Evolutionary conservation across 1,140 invertebrate genomes (phyloP).

Genomic region (Lasaia peninsularis): DNA sequence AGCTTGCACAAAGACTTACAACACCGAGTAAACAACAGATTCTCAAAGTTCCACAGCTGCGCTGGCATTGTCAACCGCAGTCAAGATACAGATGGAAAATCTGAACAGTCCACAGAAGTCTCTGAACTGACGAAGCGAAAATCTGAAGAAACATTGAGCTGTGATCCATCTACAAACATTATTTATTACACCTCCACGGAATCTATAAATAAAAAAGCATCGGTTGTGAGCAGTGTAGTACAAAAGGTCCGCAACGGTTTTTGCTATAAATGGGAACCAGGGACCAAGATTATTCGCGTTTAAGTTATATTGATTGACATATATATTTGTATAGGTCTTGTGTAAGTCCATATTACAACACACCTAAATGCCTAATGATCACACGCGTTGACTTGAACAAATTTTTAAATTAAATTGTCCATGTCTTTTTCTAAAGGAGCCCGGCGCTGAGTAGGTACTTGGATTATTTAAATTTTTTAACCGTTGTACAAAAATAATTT

Average conservation of each 20-base stretch:
- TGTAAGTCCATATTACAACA: neutral
- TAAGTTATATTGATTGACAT: conserved; percentile 24
- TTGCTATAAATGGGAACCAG: conserved; percentile 57
- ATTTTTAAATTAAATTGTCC: too few species aligned
- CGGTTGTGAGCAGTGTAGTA: conserved; percentile 31
- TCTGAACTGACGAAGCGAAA: conserved; percentile 24
- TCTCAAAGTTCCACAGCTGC: conserved; percentile 52
- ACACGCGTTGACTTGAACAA: too few species aligned
- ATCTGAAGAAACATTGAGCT: conserved; percentile 31
- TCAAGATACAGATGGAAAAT: conserved; percentile 16
- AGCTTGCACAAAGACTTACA: conserved; percentile 44
- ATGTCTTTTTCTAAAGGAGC: too few species aligned
- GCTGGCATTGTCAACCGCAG: conserved; percentile 37
- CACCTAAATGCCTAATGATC: too few species aligned
- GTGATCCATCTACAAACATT: conserved; percentile 50
- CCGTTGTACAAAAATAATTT: too few species aligned
- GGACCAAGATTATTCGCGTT: conserved; percentile 45
- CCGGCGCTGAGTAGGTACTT: too few species aligned
- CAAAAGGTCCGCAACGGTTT: conserved; percentile 33
- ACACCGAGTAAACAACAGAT: conserved; percentile 41
- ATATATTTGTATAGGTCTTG: conserved; percentile 16
- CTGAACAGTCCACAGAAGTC: conserved; percentile 1
- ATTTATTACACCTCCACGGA: conserved; percentile 48
- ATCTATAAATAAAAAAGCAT: conserved; percentile 34
- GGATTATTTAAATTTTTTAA: too few species aligned